Base-by-base conservation (phyloP, 1,140 invertebrate species). In the Apolygus lucorum region DNA sequence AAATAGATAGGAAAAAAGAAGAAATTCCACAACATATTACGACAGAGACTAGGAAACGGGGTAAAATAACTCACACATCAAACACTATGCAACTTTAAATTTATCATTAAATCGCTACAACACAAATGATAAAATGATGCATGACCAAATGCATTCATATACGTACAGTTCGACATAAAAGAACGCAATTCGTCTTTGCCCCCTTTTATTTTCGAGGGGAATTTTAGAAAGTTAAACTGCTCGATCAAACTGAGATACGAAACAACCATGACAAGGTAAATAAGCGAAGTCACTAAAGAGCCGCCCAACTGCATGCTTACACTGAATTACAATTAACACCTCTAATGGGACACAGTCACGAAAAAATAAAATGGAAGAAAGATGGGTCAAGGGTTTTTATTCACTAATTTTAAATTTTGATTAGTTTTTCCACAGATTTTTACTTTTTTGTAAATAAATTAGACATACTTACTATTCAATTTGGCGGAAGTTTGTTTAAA, bases 251-350 rank as follows among this genome's bases (percentile, higher is more conserved):
- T 22, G 34, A 26, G 28, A 54, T 52, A 68, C 27, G 28, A 69
- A 59, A 69, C 68, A 70, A 70, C 42, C 68, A 70, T 69, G 29
- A 64, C 63, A 70, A 34, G 42, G 68, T 28, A 26, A 65, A 65
- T 63, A 59, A 59, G 68, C 68, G 68, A 24, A 34, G 28, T 22
- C 28, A 65, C 63, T 65, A 65, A 65, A 65, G 22, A n/a, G 54
- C 29, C 68, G 62, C 63, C 68, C 63, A 63, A 70, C 21, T n/a
- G 63, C 68, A 70, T 70, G 68, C 68, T 62, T 63, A 70, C 68
- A 70, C 49, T 65, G 29, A 70, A 27, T 69, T 69, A 69, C 49
- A 65, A 29, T 63, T 26, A 59, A 59, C 68, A 69, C 42, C 54
- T 52, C 54, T 59, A 59, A 59, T 59, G 54, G 54, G 54, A 59